Evolutionary conservation across 2,888 invertebrate species (phyloP), one percentile per base, ranked within the genome.

Genomic region (Sesamia inferens): DNA sequence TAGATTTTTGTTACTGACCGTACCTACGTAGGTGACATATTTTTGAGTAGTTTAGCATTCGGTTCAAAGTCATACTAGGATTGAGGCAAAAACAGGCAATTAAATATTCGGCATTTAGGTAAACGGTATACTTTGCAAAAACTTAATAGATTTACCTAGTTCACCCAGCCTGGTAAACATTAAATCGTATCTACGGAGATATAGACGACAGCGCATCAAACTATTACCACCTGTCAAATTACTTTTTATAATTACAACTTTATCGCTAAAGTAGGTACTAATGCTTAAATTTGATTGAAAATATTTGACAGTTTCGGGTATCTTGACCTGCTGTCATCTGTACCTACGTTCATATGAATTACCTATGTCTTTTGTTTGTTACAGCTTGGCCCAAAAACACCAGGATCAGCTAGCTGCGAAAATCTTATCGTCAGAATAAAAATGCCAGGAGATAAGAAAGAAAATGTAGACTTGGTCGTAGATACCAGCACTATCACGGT

Each of bases 321-420:
- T 31, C 31, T 31, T 31, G 31, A 31, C 31, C 31, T 31, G 31
- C 31, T 31, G 31, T 31, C 31, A 31, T 31, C 31, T 31, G 31
- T 31, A n/a, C n/a, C 0, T 71, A 22, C 11, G 0, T 71, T n/a
- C 54, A 62, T 2, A 14, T 64, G n/a, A 16, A 31, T 47, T 19
- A n/a, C n/a, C n/a, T n/a, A 16, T 55, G 10, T 57, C 48, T 48
- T 58, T 57, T n/a, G 1, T 5, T 68, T 79, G 68, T 76, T 84
- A 39, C 94, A 98, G 98, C 98, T 99, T 96, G 97, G 98, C 0
- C 97, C 97, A 77, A 98, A 98, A 92, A 98, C 98, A 0, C 97
- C 98, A 24, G 95, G 97, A 3, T 97, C 98, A 0, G 97, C 98
- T 5, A 98, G 98, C 89, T 99, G 99, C 93, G 99, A 99, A 93